Evolutionary conservation across 2,113 vertebrate species (phyloP).

Genomic region (Rhinogobius similis): DNA sequence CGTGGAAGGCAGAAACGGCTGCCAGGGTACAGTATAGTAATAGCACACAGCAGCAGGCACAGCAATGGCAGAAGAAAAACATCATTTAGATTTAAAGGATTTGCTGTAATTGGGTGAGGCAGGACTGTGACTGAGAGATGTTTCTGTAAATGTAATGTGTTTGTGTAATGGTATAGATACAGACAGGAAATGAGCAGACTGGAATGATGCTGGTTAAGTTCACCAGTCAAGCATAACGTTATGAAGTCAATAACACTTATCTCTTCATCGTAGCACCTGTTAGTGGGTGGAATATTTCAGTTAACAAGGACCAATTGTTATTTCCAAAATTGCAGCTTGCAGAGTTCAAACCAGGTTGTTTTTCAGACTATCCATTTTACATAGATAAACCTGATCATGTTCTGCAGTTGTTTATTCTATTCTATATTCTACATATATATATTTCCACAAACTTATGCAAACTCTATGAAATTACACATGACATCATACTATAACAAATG

Average conservation of each 20-base stretch:
- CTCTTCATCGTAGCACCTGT: not conserved
- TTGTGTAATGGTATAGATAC: not conserved
- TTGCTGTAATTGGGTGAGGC: conserved; percentile 41
- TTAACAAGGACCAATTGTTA: not conserved
- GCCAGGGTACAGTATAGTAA: conserved; percentile 77
- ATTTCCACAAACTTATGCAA: not conserved
- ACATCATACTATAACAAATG: not conserved
- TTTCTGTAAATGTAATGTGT: conserved; percentile 29
- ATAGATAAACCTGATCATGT: not conserved
- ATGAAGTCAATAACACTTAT: not conserved
- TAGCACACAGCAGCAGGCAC: conserved; percentile 32
- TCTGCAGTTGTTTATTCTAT: not conserved
- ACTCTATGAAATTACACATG: not conserved
- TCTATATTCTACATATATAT: not conserved
- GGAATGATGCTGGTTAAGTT: conserved; percentile 1
- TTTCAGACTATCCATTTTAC: not conserved
- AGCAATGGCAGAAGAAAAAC: conserved; percentile 7
- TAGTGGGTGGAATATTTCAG: not conserved
- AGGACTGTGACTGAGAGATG: conserved; percentile 18
- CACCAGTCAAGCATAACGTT: not conserved
- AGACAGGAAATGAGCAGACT: not conserved
- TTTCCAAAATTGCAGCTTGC: too few species aligned
- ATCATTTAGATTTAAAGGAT: conserved; percentile 21
- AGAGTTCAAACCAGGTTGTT: not conserved
- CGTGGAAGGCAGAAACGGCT: conserved; percentile 66